Percentiles rank a stretch among this genome's conserved stretches.
Evolutionary conservation across 2,888 invertebrate genomes (phyloP).

Genomic region (Ceramica pisi): DNA sequence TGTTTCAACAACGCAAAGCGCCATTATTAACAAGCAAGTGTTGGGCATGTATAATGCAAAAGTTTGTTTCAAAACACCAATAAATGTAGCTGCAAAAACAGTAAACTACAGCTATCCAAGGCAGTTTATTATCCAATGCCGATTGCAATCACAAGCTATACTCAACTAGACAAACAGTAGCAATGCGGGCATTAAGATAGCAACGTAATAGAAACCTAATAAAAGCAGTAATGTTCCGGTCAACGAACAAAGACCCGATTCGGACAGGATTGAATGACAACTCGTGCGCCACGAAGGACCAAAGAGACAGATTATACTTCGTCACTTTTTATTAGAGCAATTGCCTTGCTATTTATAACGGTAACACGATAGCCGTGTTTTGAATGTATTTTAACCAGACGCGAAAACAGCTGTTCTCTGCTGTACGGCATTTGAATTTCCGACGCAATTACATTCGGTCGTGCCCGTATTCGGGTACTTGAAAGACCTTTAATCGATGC

Average conservation of each 20-base stretch:
- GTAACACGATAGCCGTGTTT: not conserved
- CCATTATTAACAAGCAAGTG: not conserved
- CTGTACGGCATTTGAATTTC: not conserved
- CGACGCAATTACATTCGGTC: not conserved
- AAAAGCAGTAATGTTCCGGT: constrained; percentile 33
- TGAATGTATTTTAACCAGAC: not conserved
- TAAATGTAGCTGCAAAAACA: not conserved
- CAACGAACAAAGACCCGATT: constrained; percentile 32
- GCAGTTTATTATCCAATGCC: not conserved
- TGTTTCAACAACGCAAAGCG: too few relatives aligned
- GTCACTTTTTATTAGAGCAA: not conserved
- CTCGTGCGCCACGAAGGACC: constrained; percentile 17
- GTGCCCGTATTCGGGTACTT: not conserved
- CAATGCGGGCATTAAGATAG: constrained; percentile 15
- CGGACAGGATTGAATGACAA: constrained; percentile 13
- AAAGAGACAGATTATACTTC: constrained; percentile 6
- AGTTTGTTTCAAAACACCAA: not conserved
- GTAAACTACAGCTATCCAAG: not conserved
- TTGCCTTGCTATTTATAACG: not conserved
- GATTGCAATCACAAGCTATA: not conserved
- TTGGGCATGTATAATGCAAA: not conserved
- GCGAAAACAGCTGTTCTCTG: not conserved
- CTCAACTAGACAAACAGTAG: not conserved
- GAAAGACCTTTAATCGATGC: not conserved
- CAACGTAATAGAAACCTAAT: constrained; percentile 26